phyloP scores from a whole-genome alignment of 2,113 vertebrate species.

The Bufo bufo region DNA sequence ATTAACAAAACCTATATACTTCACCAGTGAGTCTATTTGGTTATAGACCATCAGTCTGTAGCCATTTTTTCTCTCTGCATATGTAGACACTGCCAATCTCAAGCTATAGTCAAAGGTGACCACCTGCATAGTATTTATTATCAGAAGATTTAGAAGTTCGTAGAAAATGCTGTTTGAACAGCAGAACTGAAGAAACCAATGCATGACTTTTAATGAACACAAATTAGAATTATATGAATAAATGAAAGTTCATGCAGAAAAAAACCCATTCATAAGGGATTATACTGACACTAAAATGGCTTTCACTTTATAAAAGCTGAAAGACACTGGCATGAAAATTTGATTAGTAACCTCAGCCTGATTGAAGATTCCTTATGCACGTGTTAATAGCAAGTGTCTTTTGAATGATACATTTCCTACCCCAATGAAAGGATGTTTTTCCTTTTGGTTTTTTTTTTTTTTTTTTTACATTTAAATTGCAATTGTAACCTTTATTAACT shows the following conservation, averaged over 20 bases:
- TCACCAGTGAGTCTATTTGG: neutral
- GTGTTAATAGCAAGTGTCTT: neutral
- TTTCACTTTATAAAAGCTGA: conserved; percentile 49
- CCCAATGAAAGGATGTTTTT: conserved; percentile 9
- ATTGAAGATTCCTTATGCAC: conserved; percentile 43
- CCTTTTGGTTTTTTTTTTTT: neutral
- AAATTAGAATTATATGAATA: conserved; percentile 21
- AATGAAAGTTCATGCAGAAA: conserved; percentile 21
- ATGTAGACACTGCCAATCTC: neutral
- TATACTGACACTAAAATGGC: conserved; percentile 46
- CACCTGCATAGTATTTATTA: neutral
- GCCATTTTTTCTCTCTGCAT: neutral
- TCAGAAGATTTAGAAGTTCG: neutral
- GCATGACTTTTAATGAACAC: conserved; percentile 29
- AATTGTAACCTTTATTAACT: neutral
- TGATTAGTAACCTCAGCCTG: conserved; percentile 33
- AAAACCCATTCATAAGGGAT: conserved; percentile 26
- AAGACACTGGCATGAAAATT: conserved; percentile 40
- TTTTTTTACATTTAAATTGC: neutral
- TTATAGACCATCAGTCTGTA: neutral
- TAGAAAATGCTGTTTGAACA: neutral
- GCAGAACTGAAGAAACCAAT: neutral
- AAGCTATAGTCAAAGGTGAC: neutral
- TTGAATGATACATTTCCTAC: conserved; percentile 20
- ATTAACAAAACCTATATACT: neutral